A percentile compares a stretch with the other conserved stretches of the same genome.
Evolutionary conservation across 1,140 invertebrate genomes (phyloP).

Genomic region (Rhizoglyphus robini): DNA sequence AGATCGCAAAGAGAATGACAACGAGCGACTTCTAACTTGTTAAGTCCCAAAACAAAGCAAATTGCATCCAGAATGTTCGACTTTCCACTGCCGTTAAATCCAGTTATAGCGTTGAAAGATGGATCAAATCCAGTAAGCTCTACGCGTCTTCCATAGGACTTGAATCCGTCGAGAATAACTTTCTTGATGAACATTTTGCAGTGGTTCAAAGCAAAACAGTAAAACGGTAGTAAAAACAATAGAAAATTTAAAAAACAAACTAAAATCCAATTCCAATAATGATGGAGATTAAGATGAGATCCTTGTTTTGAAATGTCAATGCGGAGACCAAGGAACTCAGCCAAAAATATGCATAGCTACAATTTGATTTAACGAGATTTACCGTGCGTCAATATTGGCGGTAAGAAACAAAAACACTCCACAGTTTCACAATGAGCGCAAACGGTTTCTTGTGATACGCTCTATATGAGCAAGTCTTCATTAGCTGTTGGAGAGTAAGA

Average conservation of each 20-base stretch:
- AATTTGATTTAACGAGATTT: too few relatives aligned
- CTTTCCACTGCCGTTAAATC: constrained; percentile 94
- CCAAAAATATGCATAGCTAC: too few relatives aligned
- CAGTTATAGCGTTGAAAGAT: constrained; percentile 96
- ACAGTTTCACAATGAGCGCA: too few relatives aligned
- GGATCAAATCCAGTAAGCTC: constrained; percentile 87
- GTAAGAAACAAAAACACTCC: too few relatives aligned
- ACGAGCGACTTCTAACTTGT: constrained; percentile 75
- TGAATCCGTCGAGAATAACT: constrained; percentile 91
- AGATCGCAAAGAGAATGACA: constrained; percentile 66
- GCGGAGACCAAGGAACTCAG: too few relatives aligned
- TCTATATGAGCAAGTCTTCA: too few relatives aligned
- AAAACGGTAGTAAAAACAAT: neutral
- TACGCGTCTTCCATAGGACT: constrained; percentile 86
- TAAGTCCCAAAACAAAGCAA: constrained; percentile 92
- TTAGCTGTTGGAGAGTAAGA: too few relatives aligned
- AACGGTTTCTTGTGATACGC: too few relatives aligned
- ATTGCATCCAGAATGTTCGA: constrained; percentile 97
- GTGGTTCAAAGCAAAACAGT: neutral
- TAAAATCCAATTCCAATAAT: neutral
- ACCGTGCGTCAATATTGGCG: too few relatives aligned
- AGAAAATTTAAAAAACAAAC: neutral
- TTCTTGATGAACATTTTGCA: constrained; percentile 78
- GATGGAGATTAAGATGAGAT: neutral
- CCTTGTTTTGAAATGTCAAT: too few relatives aligned